These are phyloP conservation scores for Sciaenops ocellatus DNA, from an alignment of 2,797 vertebrate species.

Conservation along the genomic window DNA sequence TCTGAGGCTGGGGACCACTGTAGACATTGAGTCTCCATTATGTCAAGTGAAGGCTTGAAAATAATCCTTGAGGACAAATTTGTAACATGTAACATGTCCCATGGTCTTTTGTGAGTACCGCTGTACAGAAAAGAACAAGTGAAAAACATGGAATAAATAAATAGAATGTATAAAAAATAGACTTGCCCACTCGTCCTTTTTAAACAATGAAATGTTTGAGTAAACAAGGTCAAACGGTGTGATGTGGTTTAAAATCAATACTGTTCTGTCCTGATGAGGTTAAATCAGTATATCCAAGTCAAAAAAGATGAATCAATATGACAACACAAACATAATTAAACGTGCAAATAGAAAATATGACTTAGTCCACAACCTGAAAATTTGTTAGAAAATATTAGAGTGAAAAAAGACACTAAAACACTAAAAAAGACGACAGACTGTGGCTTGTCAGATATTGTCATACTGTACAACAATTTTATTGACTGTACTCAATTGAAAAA, in stretches of 20 bases:
- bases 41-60: no score
- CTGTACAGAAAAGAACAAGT: background rate
- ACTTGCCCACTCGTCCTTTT: slow-evolving; percentile 32
- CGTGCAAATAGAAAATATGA: slow-evolving; percentile 12
- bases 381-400: background rate
- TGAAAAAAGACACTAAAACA: background rate
- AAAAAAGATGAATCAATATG: slow-evolving; percentile 57
- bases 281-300: slow-evolving; percentile 68
- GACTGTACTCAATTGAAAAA: background rate
- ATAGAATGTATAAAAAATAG: slow-evolving; percentile 3
- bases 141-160: background rate
- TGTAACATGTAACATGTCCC: background rate
- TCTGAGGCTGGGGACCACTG: no score
- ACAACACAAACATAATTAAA: slow-evolving; percentile 43
- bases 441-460: background rate
- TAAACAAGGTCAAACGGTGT: slow-evolving; percentile 69
- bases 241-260: slow-evolving; percentile 61
- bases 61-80: background rate
- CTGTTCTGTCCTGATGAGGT: slow-evolving; percentile 54
- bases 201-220: slow-evolving; percentile 51
- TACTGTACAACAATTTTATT: background rate
- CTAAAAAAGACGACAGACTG: background rate
- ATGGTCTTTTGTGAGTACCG: background rate
- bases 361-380: background rate
- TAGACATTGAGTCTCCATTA: no score